Evolutionary conservation across 2,797 vertebrate genomes (phyloP).

Genomic region (Rhinoraja longicauda): DNA sequence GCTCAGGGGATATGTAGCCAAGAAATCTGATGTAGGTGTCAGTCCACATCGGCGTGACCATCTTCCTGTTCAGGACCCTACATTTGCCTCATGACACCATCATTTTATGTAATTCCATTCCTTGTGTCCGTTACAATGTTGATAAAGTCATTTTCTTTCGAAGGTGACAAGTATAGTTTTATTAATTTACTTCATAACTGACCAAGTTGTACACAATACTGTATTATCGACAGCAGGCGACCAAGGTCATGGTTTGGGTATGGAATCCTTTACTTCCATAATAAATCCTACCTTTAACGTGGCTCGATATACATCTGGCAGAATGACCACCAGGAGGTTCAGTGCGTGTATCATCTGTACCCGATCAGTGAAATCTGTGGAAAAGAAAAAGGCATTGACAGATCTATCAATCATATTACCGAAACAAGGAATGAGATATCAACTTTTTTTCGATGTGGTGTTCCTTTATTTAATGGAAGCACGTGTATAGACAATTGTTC

Average conservation of each 20-base stretch:
- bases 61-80: background rate
- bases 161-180: background rate
- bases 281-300: constrained; percentile 73
- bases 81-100: background rate
- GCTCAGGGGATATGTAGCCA: background rate
- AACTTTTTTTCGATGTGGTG: background rate
- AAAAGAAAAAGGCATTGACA: constrained; percentile 33
- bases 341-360: constrained; percentile 82
- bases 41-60: background rate
- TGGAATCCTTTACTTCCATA: background rate
- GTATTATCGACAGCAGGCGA: too few relatives aligned
- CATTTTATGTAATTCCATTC: background rate
- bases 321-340: constrained; percentile 76
- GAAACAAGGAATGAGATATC: too few relatives aligned
- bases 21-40: background rate
- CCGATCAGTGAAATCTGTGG: constrained; percentile 71
- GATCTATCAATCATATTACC: background rate
- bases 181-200: background rate
- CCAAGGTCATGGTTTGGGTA: background rate
- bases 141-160: background rate
- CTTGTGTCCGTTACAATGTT: background rate
- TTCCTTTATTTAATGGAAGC: background rate
- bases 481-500: background rate
- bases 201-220: background rate
- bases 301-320: constrained; percentile 81